phyloP scores from a whole-genome alignment of 2,888 invertebrate genomes.

The Synanthedon tipuliformis region DNA sequence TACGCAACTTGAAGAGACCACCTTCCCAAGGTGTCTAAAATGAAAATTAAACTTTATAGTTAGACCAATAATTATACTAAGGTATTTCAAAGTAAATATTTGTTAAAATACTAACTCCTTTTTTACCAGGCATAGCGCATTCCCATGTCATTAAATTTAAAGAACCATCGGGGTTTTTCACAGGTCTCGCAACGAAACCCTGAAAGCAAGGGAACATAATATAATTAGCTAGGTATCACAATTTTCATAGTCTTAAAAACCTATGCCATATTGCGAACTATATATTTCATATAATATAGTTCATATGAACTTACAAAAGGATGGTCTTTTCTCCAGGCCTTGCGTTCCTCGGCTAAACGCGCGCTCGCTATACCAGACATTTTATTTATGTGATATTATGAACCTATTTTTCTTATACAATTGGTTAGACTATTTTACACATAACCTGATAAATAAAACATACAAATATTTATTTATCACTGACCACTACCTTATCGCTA shows the following conservation, averaged over 20 bases:
- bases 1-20: conserved; percentile 94
- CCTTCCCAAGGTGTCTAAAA: conserved; percentile 95
- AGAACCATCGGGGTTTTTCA: conserved; percentile 95
- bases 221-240: background rate
- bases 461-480: too few relatives aligned
- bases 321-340: conserved; percentile 99
- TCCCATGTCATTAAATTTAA: conserved; percentile 99
- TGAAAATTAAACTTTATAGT: too few relatives aligned
- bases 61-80: too few relatives aligned
- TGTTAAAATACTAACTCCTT: conserved; percentile 73
- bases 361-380: conserved; percentile 99
- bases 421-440: too few relatives aligned
- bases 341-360: conserved; percentile 96
- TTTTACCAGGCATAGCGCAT: conserved; percentile 99
- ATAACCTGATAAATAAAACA: too few relatives aligned
- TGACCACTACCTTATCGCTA: too few relatives aligned
- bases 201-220: conserved; percentile 43
- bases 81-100: background rate
- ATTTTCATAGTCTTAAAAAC: background rate
- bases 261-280: background rate
- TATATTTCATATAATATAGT: too few relatives aligned
- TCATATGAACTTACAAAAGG: conserved; percentile 88
- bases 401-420: too few relatives aligned
- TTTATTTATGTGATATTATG: background rate
- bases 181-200: conserved; percentile 96